A percentile compares a stretch with the other conserved stretches of the same genome.
Evolutionary conservation across 2,113 vertebrate genomes (phyloP).

Genomic region (Lycocorax pyrrhopterus): DNA sequence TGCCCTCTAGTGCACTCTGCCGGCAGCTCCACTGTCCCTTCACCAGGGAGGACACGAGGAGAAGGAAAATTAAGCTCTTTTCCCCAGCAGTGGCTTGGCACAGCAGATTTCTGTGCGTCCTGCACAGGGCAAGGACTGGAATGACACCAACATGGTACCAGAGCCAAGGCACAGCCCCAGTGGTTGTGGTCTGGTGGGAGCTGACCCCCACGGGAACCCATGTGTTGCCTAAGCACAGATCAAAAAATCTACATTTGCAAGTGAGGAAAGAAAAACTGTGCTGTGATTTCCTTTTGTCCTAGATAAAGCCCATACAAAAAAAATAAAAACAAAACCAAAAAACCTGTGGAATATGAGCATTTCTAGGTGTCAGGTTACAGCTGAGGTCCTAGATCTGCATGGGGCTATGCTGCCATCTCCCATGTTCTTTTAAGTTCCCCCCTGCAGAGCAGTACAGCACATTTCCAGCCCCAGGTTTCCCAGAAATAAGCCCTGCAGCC

Average conservation of each 20-base stretch:
- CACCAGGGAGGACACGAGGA: background rate
- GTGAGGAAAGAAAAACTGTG: background rate
- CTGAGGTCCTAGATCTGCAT: background rate
- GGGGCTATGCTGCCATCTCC: background rate
- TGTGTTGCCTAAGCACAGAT: background rate
- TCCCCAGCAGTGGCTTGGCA: background rate
- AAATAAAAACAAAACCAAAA: no score
- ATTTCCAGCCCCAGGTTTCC: background rate
- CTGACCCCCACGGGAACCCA: background rate
- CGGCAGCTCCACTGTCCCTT: background rate
- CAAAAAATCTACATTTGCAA: background rate
- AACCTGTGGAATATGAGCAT: background rate
- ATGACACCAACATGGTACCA: background rate
- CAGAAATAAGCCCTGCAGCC: background rate
- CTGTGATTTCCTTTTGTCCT: background rate
- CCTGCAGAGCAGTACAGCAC: background rate
- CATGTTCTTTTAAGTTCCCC: background rate
- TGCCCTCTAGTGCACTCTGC: constrained; percentile 24
- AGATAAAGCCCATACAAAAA: background rate
- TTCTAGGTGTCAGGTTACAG: background rate
- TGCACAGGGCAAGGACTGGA: background rate
- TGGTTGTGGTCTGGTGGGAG: background rate
- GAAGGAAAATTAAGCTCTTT: background rate
- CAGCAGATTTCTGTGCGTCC: accelerated
- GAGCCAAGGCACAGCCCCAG: background rate